Evolutionary conservation across 2,888 invertebrate genomes (phyloP), one percentile per base, ranked within the genome.

Genomic region (Lochmaea capreae): DNA sequence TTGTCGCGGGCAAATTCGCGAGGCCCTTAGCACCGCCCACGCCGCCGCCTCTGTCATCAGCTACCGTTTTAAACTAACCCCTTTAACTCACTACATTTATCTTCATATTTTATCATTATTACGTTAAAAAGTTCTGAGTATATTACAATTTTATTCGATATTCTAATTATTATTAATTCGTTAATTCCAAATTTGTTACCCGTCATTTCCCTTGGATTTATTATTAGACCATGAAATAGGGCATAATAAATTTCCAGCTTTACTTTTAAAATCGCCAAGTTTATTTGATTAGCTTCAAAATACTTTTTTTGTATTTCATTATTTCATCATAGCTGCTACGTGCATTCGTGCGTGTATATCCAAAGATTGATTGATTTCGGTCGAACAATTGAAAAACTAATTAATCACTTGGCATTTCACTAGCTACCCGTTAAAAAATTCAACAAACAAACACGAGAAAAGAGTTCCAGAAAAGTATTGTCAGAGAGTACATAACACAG

Each of bases 301-400:
- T 6, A n/a, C 49, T 39, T 39, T 49, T 49, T 49, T 49, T 3
- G 0, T n/a, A 2, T 6, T 49, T 14, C 5, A 14, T 14, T 49
- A 49, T 49, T 49, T n/a, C n/a, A 49, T 49, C 49, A 49, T n/a
- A n/a, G 49, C n/a, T n/a, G 49, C 49, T n/a, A n/a, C 14, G 14
- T 49, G 49, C 49, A 49, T 49, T 49, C 49, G 49, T n/a, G 49
- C 49, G 49, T n/a, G 12, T 8, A 49, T n/a, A 49, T 49, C 49
- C 49, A 49, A 49, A n/a, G 49, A 49, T 49, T 49, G 49, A 49
- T 49, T 49, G n/a, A 5, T 46, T 4, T 46, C 14, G 49, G n/a
- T 49, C n/a, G 49, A n/a, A 49, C 49, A 49, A 52, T 54, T 39
- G 69, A 63, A 62, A 69, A 62, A 61, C 69, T 63, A 18, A 54